Conservation (phyloP, 2,113 vertebrate genomes). For the Megaceryle maxima region DNA sequence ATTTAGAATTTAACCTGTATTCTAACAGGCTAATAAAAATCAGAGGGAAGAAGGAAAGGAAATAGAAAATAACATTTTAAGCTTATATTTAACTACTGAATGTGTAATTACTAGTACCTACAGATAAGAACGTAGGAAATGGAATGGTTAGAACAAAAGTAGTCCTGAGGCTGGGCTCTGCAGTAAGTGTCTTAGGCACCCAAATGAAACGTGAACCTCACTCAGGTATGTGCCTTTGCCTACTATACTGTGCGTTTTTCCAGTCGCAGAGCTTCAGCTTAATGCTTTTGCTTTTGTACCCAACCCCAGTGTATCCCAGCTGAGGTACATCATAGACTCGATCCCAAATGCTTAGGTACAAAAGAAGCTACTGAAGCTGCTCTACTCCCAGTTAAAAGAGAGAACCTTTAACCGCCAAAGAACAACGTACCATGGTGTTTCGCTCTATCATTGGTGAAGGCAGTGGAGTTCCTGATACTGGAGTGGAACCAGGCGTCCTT, state of each 20-base stretch:
- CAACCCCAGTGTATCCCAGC: background rate
- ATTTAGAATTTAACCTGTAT: background rate
- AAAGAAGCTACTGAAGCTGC: background rate
- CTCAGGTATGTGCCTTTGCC: background rate
- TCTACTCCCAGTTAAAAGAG: background rate
- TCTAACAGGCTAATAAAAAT: background rate
- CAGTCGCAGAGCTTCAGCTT: background rate
- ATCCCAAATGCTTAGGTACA: background rate
- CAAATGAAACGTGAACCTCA: background rate
- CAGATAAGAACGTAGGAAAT: background rate
- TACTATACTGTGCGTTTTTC: background rate
- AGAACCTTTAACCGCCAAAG: background rate
- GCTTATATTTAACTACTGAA: background rate
- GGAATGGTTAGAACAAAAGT: background rate
- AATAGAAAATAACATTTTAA: background rate
- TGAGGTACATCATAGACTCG: fast-evolving
- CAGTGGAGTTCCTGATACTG: constrained; percentile 78
- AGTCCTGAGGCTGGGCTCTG: background rate
- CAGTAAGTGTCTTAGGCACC: background rate
- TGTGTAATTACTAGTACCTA: background rate
- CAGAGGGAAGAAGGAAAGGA: background rate
- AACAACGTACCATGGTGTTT: constrained; percentile 74
- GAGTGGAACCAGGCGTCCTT: constrained; percentile 69
- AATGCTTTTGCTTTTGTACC: background rate
- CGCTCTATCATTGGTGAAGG: constrained; percentile 79